Conservation (phyloP, 2,888 invertebrate species). For the Drepana falcataria region DNA sequence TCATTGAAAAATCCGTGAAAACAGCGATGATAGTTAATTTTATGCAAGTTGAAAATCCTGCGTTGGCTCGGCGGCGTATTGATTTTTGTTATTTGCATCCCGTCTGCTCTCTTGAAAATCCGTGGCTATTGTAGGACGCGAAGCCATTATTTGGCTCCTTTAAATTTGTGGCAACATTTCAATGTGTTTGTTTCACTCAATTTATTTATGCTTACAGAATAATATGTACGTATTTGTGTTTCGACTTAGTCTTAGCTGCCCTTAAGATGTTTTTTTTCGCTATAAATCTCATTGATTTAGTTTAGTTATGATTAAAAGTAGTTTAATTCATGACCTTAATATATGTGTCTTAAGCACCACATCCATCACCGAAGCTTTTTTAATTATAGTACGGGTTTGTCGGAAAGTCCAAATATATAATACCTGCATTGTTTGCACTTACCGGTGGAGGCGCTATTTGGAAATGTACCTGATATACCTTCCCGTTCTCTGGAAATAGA, state of each 20-base stretch:
- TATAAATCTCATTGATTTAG: too few relatives aligned
- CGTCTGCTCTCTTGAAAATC: constrained; percentile 66
- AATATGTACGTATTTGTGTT: constrained; percentile 7
- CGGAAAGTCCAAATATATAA: constrained; percentile 10
- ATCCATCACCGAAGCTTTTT: constrained; percentile 7
- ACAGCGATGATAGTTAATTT: constrained; percentile 55
- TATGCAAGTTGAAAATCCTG: constrained; percentile 58
- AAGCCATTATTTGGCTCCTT: constrained; percentile 46
- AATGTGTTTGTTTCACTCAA: constrained; percentile 7
- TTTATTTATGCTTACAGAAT: too few relatives aligned
- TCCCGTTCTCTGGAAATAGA: constrained; percentile 61
- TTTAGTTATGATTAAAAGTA: too few relatives aligned
- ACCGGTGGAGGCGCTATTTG: constrained; percentile 42
- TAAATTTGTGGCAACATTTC: constrained; percentile 22
- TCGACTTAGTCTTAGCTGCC: neutral
- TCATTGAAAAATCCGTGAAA: constrained; percentile 34
- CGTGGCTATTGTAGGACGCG: constrained; percentile 65
- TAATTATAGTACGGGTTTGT: constrained; percentile 16
- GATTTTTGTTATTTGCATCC: constrained; percentile 78
- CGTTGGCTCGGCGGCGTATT: constrained; percentile 60
- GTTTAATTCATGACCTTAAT: neutral
- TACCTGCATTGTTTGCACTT: constrained; percentile 21
- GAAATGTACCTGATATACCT: constrained; percentile 60
- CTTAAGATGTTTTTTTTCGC: too few relatives aligned
- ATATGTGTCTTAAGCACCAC: constrained; percentile 6